Conservation (phyloP, 2,888 invertebrate species). For the Eustalomyia histrio region DNA sequence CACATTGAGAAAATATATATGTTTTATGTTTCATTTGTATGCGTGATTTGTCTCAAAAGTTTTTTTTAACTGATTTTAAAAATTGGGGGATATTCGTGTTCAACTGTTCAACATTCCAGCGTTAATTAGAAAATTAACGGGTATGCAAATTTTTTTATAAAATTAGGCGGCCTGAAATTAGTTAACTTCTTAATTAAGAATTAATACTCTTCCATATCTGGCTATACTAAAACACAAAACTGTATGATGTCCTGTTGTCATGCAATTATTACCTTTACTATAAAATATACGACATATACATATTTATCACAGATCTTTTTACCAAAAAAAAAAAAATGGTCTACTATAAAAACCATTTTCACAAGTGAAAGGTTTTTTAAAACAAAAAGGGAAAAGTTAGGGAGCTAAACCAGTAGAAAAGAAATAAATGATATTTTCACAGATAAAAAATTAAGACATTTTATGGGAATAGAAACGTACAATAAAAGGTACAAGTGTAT, state of each 20-base stretch:
- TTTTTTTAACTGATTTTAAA: too few species aligned
- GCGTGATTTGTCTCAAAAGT: too few species aligned
- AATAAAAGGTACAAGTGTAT: constrained; percentile 38
- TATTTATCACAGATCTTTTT: constrained; percentile 12
- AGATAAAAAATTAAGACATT: constrained; percentile 54
- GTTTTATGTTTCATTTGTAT: too few species aligned
- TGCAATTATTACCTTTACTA: constrained; percentile 13
- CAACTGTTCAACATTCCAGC: too few species aligned
- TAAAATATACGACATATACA: background rate
- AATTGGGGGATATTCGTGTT: too few species aligned
- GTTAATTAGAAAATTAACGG: too few species aligned
- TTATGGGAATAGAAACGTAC: constrained; percentile 41
- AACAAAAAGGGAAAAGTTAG: background rate
- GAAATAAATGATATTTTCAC: constrained; percentile 21
- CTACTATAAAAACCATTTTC: constrained; percentile 23
- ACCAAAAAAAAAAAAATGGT: constrained; percentile 14
- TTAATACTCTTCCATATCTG: background rate
- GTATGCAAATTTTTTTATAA: too few species aligned
- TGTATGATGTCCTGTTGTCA: constrained; percentile 20
- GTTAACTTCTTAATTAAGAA: too few species aligned
- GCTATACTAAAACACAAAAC: background rate
- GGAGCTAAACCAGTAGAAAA: background rate
- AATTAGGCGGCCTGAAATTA: too few species aligned
- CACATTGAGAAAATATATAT: too few species aligned
- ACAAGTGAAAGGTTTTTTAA: background rate